Percentiles rank a stretch among this genome's conserved stretches.
Evolutionary conservation across 2,797 vertebrate species (phyloP).

Genomic region (Sparus aurata): DNA sequence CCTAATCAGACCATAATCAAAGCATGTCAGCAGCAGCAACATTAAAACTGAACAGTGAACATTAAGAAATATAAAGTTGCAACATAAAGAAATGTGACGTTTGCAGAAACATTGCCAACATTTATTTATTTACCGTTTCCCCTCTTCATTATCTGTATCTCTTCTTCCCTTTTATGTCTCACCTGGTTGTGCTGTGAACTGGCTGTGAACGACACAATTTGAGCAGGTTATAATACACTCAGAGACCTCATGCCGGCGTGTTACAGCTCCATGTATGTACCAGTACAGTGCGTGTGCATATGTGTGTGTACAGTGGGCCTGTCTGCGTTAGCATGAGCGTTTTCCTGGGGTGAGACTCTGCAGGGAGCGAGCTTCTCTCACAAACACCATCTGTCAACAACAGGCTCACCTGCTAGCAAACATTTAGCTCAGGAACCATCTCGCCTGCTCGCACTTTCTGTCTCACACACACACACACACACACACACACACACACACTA

Average conservation of each 20-base stretch:
- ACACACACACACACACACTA: constrained; percentile 30
- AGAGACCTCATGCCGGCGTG: constrained; percentile 43
- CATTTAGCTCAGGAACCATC: constrained; percentile 86
- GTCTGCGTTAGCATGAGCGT: constrained; percentile 70
- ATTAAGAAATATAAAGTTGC: too few relatives aligned
- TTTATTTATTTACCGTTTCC: background rate
- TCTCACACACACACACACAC: constrained; percentile 47
- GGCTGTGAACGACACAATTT: constrained; percentile 54
- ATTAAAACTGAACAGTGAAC: too few relatives aligned
- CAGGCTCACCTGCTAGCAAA: constrained; percentile 89
- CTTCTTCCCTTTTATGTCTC: constrained; percentile 33
- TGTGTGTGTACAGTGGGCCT: constrained; percentile 68
- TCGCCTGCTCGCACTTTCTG: constrained; percentile 29
- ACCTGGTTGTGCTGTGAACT: constrained; percentile 58
- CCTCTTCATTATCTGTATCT: background rate
- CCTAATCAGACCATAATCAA: too few relatives aligned
- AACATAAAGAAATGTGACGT: too few relatives aligned
- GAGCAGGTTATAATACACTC: constrained; percentile 56
- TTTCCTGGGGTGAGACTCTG: constrained; percentile 87
- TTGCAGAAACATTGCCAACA: too few relatives aligned
- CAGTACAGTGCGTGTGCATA: constrained; percentile 37
- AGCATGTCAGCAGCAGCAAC: too few relatives aligned
- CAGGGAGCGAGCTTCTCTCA: constrained; percentile 87
- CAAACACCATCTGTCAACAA: constrained; percentile 94
- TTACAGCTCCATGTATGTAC: constrained; percentile 37